Conservation (phyloP, 2,888 invertebrate species). For the Athrips mouffetella region DNA sequence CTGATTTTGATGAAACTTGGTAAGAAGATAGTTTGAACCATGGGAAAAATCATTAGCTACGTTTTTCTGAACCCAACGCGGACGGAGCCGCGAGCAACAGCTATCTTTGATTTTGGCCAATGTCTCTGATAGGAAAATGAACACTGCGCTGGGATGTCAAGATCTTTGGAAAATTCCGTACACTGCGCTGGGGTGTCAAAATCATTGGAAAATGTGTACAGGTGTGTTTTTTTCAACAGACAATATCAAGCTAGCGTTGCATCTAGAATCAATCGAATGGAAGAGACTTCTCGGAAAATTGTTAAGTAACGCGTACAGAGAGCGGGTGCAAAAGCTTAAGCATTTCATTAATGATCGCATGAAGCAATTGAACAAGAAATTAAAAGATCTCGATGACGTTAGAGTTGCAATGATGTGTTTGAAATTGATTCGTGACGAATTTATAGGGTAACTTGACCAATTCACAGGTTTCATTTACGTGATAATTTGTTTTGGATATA, state of each 20-base stretch:
- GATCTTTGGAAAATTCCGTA: too few species aligned
- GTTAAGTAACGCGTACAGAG: conserved; percentile 83
- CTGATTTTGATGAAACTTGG: too few species aligned
- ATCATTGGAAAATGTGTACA: neutral
- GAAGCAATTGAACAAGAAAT: conserved; percentile 82
- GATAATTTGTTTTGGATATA: too few species aligned
- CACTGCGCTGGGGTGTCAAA: too few species aligned
- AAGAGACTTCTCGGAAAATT: conserved; percentile 84
- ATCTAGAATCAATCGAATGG: conserved; percentile 89
- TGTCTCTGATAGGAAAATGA: too few species aligned
- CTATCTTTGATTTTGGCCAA: too few species aligned
- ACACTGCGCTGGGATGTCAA: too few species aligned
- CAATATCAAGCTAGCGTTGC: conserved; percentile 80
- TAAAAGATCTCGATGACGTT: conserved; percentile 88
- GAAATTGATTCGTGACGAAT: conserved; percentile 85
- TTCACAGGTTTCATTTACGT: too few species aligned
- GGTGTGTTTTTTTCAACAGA: conserved; percentile 55
- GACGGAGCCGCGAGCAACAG: too few species aligned
- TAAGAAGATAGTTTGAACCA: too few species aligned
- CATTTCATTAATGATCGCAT: conserved; percentile 87
- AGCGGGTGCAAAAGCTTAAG: conserved; percentile 82
- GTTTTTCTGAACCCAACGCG: too few species aligned
- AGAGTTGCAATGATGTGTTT: conserved; percentile 89
- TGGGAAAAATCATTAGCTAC: too few species aligned
- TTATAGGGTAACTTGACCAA: conserved; percentile 80